Percentiles rank a stretch among this genome's conserved stretches.
phyloP scores from a whole-genome alignment of 2,888 invertebrate genomes.

The Drosophila kambysellisi region DNA sequence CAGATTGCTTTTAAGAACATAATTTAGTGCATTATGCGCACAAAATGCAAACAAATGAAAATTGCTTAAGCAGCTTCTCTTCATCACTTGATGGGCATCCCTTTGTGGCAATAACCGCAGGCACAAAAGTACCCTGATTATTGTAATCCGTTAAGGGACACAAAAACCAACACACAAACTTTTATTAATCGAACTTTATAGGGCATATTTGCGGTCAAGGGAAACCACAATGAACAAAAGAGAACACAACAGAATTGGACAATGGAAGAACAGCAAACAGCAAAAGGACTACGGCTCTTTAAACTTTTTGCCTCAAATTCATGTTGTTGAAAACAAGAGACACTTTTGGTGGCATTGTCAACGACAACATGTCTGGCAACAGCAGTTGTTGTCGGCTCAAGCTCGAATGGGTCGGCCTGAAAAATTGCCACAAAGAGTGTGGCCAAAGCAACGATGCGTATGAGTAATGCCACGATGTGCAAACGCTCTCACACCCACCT shows the following conservation, averaged over 20 bases:
- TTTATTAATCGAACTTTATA: constrained; percentile 76
- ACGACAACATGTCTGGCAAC: constrained; percentile 18
- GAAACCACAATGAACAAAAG: constrained; percentile 33
- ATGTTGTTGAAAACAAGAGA: constrained; percentile 2
- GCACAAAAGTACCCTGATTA: constrained; percentile 65
- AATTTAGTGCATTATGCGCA: constrained; percentile 36
- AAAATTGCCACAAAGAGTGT: constrained; percentile 19
- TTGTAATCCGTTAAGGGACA: constrained; percentile 71
- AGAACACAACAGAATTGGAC: constrained; percentile 9
- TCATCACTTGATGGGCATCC: constrained; percentile 20
- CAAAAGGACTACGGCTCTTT: constrained; percentile 3
- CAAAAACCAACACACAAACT: constrained; percentile 56
- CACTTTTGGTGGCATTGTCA: constrained; percentile 6
- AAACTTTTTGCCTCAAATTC: constrained; percentile 1
- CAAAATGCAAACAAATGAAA: constrained; percentile 21
- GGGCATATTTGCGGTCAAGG: constrained; percentile 45
- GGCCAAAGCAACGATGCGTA: constrained; percentile 56
- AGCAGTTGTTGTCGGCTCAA: constrained; percentile 33
- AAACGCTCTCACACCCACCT: constrained; percentile 23
- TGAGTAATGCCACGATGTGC: constrained; percentile 59
- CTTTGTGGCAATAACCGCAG: constrained; percentile 29
- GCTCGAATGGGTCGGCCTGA: constrained; percentile 2
- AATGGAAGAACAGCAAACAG: not conserved
- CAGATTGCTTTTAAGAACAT: constrained; percentile 34
- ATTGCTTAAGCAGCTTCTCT: constrained; percentile 14